Base-by-base conservation (phyloP, 2,888 invertebrate genomes). In the Caenorhabditis sp. region DNA sequence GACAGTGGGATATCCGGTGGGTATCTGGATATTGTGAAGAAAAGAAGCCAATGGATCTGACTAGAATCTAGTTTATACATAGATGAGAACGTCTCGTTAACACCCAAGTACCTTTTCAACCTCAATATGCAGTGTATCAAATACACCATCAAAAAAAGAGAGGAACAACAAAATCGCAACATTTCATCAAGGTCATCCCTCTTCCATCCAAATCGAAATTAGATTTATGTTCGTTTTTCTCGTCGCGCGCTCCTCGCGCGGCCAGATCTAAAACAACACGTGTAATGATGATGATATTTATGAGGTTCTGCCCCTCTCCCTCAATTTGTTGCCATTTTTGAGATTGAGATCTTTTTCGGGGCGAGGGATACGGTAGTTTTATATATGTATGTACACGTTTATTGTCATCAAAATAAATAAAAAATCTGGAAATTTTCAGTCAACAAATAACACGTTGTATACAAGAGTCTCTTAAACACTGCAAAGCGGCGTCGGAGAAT, bases 401-500 rank as follows among this genome's bases (percentile, higher is more conserved):
- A 31, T 31, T 31, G 4, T 7, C 31, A 31, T 7, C 31, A 31
- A 31, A 31, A 31, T 7, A 31, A 31, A 31, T 4, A 10, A 31
- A 31, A 31, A 31, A 31, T 10, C 5, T 7, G 10, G 10, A 31
- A 31, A 31, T 7, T 7, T 31, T 31, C 31, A 10, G 31, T 85
- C 72, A 87, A 64, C 87, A 87, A 59, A 87, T 87, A 49, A 87
- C 85, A 56, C 85, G 75, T 59, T 85, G 84, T 53, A 85, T 80
- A 67, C 87, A 87, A 27, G 86, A 78, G 65, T 85, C 83, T 26
- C 83, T 67, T 8, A 87, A 77, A 53, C 77, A 78, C 66, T 84
- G 82, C 23, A 87, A 76, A n/a, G 87, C 87, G 14, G 78, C 72
- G 50, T 83, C 82, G 49, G 83, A 84, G 70, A 87, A 87, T 31